Evolutionary conservation across 1,140 invertebrate species (phyloP).

Genomic region (Solen grandis): DNA sequence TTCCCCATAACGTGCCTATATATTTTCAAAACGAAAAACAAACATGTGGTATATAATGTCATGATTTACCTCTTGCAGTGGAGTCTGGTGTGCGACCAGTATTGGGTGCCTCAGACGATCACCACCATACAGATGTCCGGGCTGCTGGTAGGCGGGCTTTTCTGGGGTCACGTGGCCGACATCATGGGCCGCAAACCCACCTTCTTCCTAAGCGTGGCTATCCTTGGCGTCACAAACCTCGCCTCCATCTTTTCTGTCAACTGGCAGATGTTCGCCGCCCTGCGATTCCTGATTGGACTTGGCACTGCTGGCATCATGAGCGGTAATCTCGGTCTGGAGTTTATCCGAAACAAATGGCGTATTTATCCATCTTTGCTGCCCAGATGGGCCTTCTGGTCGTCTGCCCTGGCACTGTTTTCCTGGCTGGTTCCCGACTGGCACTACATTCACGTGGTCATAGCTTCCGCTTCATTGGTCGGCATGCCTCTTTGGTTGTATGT

Average conservation of each 20-base stretch:
- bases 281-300: conserved; percentile 56
- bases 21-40: too few species aligned
- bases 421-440: conserved; percentile 61
- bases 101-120: conserved; percentile 58
- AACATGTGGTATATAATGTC: too few species aligned
- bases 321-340: conserved; percentile 53
- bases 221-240: conserved; percentile 45
- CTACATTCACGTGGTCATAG: conserved; percentile 87
- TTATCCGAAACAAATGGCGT: conserved; percentile 59
- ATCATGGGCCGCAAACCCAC: conserved; percentile 57
- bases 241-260: conserved; percentile 44
- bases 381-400: conserved; percentile 51
- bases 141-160: conserved; percentile 53
- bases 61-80: conserved; percentile 63
- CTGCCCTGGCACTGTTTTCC: conserved; percentile 55
- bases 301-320: not conserved
- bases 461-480: conserved; percentile 87
- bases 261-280: conserved; percentile 60
- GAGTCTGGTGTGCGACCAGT: conserved; percentile 62
- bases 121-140: conserved; percentile 65
- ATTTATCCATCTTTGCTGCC: conserved; percentile 55
- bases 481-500: conserved; percentile 56
- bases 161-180: conserved; percentile 56
- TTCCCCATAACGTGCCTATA: too few species aligned
- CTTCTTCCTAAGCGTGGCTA: conserved; percentile 47